These are phyloP conservation scores for Bubo blakistoni DNA, from an alignment of 2,113 vertebrate species.

Conservation along the genomic window DNA sequence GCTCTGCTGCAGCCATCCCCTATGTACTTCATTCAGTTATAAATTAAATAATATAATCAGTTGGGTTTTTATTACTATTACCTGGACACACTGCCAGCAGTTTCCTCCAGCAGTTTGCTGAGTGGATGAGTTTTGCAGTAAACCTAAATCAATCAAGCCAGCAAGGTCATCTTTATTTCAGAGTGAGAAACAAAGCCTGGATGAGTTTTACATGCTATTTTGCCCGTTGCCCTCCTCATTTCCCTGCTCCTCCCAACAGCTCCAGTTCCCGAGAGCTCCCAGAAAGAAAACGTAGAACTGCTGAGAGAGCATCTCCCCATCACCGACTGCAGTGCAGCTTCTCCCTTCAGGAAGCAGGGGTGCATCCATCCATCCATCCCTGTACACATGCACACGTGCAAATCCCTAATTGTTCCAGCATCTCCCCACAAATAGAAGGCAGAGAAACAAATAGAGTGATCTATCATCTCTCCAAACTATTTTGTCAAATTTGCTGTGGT, in stretches of 20 bases:
- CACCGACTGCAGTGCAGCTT: neutral
- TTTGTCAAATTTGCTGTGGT: neutral
- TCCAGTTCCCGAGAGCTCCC: neutral
- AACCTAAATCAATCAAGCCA: neutral
- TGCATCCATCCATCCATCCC: no score
- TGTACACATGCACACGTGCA: neutral
- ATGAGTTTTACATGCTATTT: neutral
- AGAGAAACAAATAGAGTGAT: neutral
- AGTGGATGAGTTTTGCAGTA: neutral
- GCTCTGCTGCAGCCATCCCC: neutral
- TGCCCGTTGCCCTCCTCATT: neutral
- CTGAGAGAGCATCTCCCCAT: neutral
- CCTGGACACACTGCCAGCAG: neutral
- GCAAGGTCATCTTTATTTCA: neutral
- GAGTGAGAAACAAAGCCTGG: neutral
- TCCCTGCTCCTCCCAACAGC: neutral
- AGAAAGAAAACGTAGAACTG: neutral
- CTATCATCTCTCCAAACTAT: neutral
- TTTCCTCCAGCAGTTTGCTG: neutral
- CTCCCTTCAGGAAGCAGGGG: neutral
- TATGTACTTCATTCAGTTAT: neutral
- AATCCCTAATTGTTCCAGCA: neutral
- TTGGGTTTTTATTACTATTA: neutral
- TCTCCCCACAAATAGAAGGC: neutral
- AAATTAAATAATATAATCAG: neutral